Evolutionary conservation across 2,113 vertebrate genomes (phyloP).

Genomic region (Bambusicola thoracicus): DNA sequence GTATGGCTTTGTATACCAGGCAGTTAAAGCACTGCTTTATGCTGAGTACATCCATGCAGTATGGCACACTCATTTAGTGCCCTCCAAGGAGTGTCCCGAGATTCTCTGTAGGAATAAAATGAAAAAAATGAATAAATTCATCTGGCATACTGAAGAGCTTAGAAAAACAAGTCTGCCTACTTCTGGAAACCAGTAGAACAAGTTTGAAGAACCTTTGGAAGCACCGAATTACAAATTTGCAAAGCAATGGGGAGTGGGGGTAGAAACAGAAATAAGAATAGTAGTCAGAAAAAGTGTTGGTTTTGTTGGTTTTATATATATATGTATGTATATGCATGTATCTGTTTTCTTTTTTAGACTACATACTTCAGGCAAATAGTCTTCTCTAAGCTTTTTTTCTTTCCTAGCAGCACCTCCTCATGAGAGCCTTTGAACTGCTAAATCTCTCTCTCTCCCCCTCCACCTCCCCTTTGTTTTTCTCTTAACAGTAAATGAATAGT

Average conservation of each 20-base stretch:
- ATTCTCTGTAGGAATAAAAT: slow-evolving; percentile 9
- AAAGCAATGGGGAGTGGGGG: slow-evolving; percentile 32
- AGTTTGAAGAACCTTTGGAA: slow-evolving; percentile 69
- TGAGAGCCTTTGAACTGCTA: neutral
- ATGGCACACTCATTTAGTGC: neutral
- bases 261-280: slow-evolving; percentile 38
- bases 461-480: neutral
- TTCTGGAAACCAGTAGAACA: slow-evolving; percentile 69
- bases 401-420: neutral
- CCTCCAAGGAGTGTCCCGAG: neutral
- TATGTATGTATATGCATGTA: neutral
- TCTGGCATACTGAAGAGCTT: slow-evolving; percentile 15
- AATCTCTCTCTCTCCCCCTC: neutral
- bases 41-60: neutral
- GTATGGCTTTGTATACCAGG: fast-evolving
- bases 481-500: neutral
- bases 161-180: slow-evolving; percentile 57
- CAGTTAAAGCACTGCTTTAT: neutral
- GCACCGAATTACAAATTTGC: slow-evolving; percentile 33
- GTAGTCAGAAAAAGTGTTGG: neutral
- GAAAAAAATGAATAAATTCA: slow-evolving; percentile 12
- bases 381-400: neutral
- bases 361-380: neutral
- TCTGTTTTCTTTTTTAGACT: neutral
- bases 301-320: neutral